Conservation (phyloP, 2,888 invertebrate genomes). For the Stenchaetothrips biformis region DNA sequence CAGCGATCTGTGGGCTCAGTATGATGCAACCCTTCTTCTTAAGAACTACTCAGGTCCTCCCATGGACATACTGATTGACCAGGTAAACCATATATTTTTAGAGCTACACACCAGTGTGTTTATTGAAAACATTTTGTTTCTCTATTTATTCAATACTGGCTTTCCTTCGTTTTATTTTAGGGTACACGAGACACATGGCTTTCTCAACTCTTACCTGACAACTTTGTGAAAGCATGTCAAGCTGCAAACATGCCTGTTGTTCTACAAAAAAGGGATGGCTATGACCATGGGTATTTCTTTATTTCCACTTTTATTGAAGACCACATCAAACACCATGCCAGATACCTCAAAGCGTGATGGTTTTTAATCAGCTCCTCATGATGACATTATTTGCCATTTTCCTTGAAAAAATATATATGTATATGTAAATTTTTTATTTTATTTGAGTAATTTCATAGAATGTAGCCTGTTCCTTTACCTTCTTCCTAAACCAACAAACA, state of each 20-base stretch:
- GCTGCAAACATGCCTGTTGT: conserved; percentile 62
- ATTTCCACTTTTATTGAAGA: conserved; percentile 88
- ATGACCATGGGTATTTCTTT: conserved; percentile 94
- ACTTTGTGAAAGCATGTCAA: conserved; percentile 68
- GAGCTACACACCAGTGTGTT: not conserved
- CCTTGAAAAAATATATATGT: too few species aligned
- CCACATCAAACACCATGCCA: conserved; percentile 85
- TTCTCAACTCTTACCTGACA: conserved; percentile 75
- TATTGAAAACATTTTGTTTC: conserved; percentile 4
- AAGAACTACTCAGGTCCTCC: conserved; percentile 78
- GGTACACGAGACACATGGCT: conserved; percentile 80
- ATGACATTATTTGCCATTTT: too few species aligned
- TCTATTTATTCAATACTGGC: not conserved
- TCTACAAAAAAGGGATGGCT: conserved; percentile 71
- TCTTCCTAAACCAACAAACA: not conserved
- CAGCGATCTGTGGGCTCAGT: conserved; percentile 62
- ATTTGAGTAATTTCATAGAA: not conserved
- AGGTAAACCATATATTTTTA: conserved; percentile 52
- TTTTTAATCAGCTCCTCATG: too few species aligned
- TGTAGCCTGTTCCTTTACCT: not conserved
- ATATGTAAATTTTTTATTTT: not conserved
- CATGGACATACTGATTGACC: conserved; percentile 81
- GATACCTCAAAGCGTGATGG: conserved; percentile 55
- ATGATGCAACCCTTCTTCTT: conserved; percentile 84
- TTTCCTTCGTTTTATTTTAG: conserved; percentile 48